Conservation (phyloP, 2,113 vertebrate species). For the Sapajus apella region DNA sequence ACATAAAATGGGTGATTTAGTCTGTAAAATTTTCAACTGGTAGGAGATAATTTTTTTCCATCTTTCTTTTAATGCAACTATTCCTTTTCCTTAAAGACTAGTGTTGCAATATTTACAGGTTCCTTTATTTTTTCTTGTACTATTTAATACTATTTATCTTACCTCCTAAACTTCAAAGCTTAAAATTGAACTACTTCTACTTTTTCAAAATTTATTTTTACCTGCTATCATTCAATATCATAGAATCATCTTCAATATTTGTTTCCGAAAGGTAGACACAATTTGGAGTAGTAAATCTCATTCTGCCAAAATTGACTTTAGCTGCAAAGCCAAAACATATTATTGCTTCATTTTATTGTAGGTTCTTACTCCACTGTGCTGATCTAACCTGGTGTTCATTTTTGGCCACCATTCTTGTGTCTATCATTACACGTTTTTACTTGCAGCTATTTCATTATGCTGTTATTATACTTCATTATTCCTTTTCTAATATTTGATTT, state of each 20-base stretch:
- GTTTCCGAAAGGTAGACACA: conserved; percentile 21
- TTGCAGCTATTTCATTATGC: not conserved
- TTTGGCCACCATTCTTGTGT: not conserved
- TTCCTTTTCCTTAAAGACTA: not conserved
- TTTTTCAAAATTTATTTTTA: conserved; percentile 3
- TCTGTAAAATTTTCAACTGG: not conserved
- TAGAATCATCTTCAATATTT: conserved; percentile 31
- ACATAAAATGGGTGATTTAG: not conserved
- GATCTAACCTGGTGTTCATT: not conserved
- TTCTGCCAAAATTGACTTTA: not conserved
- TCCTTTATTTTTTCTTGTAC: not conserved
- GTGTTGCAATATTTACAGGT: not conserved
- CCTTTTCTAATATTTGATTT: not conserved
- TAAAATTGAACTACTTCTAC: not conserved
- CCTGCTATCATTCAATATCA: not conserved
- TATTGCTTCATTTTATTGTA: not conserved
- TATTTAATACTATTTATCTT: not conserved
- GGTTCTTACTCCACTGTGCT: not conserved
- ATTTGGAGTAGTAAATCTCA: not conserved
- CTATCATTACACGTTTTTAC: not conserved
- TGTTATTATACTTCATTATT: not conserved
- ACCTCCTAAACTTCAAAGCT: not conserved
- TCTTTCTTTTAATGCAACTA: not conserved
- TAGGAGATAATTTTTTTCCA: not conserved
- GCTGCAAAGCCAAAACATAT: not conserved